A percentile compares a stretch with the other conserved stretches of the same genome.
phyloP scores from a whole-genome alignment of 2,797 vertebrate genomes.

The Diplodus puntazzo region DNA sequence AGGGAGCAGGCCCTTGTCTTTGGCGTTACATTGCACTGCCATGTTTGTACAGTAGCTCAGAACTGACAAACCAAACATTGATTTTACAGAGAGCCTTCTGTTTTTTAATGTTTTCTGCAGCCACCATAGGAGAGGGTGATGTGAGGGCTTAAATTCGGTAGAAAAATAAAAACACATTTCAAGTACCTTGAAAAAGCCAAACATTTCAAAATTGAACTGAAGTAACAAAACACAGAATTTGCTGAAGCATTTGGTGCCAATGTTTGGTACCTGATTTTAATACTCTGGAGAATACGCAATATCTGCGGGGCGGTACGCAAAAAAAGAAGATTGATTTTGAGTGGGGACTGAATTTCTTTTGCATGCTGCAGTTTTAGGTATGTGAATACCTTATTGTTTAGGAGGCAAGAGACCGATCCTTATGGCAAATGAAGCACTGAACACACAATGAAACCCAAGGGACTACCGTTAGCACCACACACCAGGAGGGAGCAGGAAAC shows the following conservation, averaged over 20 bases:
- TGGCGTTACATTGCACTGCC: too few relatives aligned
- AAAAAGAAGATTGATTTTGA: neutral
- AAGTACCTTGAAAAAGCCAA: too few relatives aligned
- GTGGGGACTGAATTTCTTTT: neutral
- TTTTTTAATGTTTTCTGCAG: too few relatives aligned
- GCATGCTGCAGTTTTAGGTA: neutral
- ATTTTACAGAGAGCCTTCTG: too few relatives aligned
- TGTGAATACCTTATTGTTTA: neutral
- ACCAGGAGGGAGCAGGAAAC: constrained; percentile 30
- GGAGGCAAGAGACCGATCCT: neutral
- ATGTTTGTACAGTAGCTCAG: too few relatives aligned
- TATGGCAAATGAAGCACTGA: neutral
- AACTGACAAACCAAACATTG: too few relatives aligned
- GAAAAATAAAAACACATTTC: too few relatives aligned
- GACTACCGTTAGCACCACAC: constrained; percentile 7
- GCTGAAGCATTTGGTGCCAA: neutral
- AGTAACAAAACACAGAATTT: neutral
- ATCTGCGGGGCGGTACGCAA: neutral
- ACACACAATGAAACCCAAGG: neutral
- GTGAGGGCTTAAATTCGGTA: too few relatives aligned
- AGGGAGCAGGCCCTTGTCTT: too few relatives aligned
- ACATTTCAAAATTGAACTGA: neutral
- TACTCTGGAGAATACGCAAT: neutral
- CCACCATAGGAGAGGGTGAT: too few relatives aligned
- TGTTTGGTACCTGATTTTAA: neutral